Evolutionary conservation across 2,888 invertebrate genomes (phyloP), one percentile per base, ranked within the genome.

Genomic region (Yponomeuta sedellus): DNA sequence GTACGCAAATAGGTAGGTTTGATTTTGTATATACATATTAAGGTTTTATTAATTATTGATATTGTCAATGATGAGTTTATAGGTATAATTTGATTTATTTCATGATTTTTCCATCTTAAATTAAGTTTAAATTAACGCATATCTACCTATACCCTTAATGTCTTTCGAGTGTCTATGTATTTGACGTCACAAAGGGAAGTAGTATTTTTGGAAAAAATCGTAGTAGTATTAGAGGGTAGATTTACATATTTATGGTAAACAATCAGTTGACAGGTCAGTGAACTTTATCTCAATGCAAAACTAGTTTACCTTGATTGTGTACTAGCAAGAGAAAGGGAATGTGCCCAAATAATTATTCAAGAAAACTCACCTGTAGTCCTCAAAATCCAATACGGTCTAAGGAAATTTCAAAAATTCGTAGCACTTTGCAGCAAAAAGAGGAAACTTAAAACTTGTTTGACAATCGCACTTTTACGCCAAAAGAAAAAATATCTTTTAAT

Each of bases 331-430:
- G 63, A 63, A 63, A 44, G 63, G 63, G 22, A 39, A 61, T 12
- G 3, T 20, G 19, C 34, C 34, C 34, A 63, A 11, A 44, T 20
- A 40, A 58, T 25, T 22, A 5, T 1, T 20, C 0, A 22, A 65
- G 72, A 73, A 70, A 69, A 80, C 87, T 86, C 73, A 88, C 88
- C 88, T 74, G 67, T 69, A 69, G 74, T 74, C 75, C 75, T 77
- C 74, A 84, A 85, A 88, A 88, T 88, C 88, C 88, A 88, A 87
- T 79, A 75, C 68, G 67, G 79, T 75, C 68, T 67, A 16, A 22
- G 25, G 34, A n/a, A 67, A 64, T 67, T 63, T 63, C 65, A 70
- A 72, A 72, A 71, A 69, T 77, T 77, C 74, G 75, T 76, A 69
- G 68, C 74, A 82, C 78, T 52, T 52, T 76, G 74, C 74, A 72